phyloP scores from a whole-genome alignment of 2,888 invertebrate genomes.

The Prenolepis imparis region DNA sequence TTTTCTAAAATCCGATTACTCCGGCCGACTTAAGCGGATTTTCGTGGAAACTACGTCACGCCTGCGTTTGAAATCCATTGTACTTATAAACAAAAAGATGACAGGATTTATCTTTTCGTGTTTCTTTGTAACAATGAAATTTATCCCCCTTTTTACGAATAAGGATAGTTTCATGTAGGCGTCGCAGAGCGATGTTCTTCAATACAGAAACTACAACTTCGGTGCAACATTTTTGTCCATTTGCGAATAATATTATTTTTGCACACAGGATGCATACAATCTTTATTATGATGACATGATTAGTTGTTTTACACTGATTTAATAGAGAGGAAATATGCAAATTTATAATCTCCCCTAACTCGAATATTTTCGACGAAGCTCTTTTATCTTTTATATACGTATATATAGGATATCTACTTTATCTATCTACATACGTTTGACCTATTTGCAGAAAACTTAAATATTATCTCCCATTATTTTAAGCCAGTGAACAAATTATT shows the following conservation, averaged over 20 bases:
- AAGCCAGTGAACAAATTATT: not conserved
- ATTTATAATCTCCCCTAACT: not conserved
- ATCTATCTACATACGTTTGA: not conserved
- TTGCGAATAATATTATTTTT: not conserved
- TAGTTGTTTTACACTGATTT: not conserved
- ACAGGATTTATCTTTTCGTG: conserved; percentile 46
- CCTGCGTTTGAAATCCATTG: conserved; percentile 59
- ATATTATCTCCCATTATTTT: not conserved
- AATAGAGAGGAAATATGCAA: not conserved
- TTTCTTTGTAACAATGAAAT: conserved; percentile 56
- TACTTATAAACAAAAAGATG: conserved; percentile 66
- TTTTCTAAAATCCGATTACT: conserved; percentile 76
- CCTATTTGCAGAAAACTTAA: not conserved
- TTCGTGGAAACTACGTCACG: conserved; percentile 65
- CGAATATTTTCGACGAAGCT: not conserved
- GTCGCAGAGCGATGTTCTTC: conserved; percentile 4
- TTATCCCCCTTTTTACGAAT: conserved; percentile 29
- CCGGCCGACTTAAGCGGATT: conserved; percentile 75
- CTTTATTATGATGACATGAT: conserved; percentile 7
- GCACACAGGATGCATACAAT: not conserved
- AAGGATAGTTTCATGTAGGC: conserved; percentile 20
- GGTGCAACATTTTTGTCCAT: conserved; percentile 26
- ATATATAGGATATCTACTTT: not conserved
- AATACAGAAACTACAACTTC: conserved; percentile 28
- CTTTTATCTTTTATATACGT: not conserved